A percentile compares a stretch with the other conserved stretches of the same genome.
phyloP scores from a whole-genome alignment of 2,113 vertebrate genomes.

The Andinoacara biseriatus region DNA sequence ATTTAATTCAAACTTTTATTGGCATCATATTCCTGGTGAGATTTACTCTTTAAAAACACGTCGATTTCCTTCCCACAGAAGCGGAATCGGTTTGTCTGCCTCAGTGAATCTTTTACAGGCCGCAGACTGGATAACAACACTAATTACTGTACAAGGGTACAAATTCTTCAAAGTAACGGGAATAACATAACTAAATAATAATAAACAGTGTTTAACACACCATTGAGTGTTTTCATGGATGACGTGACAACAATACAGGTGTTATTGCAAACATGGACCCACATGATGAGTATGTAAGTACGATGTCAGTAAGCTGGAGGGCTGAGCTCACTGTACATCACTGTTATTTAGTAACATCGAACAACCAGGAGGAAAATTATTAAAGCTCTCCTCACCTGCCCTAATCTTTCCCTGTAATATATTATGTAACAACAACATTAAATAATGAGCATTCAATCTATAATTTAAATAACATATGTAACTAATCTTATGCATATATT shows the following conservation, averaged over 20 bases:
- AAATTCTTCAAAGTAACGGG: too few relatives aligned
- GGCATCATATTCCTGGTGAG: too few relatives aligned
- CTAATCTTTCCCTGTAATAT: neutral
- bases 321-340: neutral
- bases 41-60: too few relatives aligned
- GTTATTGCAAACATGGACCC: neutral
- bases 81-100: too few relatives aligned
- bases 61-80: too few relatives aligned
- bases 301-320: neutral
- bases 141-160: neutral
- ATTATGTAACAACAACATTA: neutral
- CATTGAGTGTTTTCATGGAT: neutral
- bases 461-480: neutral
- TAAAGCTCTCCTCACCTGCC: neutral
- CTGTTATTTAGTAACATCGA: neutral
- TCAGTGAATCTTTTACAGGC: too few relatives aligned
- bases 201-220: neutral
- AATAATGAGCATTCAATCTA: neutral
- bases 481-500: neutral
- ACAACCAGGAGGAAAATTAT: neutral
- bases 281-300: accelerated
- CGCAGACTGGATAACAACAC: neutral
- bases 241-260: accelerated
- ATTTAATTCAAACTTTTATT: accelerated
- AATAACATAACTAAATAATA: neutral